Evolutionary conservation across 1,140 invertebrate species (phyloP).

Genomic region (Plectus sambesii): DNA sequence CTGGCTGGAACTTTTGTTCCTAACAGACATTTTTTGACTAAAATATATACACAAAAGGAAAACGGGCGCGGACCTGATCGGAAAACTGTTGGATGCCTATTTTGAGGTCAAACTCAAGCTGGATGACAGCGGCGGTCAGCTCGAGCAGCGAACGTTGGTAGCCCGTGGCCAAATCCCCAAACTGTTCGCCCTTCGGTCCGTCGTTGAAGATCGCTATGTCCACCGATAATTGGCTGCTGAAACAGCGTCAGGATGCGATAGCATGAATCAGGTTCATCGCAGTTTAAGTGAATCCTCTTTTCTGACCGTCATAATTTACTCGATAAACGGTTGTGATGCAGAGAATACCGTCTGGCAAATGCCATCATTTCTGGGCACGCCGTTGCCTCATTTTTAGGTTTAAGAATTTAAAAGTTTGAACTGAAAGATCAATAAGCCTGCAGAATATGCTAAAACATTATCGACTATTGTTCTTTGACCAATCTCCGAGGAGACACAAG

Average conservation of each 20-base stretch:
- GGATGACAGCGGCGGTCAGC: conserved; percentile 61
- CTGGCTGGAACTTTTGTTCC: too few species aligned
- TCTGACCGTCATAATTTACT: neutral
- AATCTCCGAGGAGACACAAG: too few species aligned
- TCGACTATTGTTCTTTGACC: too few species aligned
- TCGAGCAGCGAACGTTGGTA: conserved; percentile 64
- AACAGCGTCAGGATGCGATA: conserved; percentile 10
- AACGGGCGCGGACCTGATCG: conserved; percentile 10
- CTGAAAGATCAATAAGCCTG: too few species aligned
- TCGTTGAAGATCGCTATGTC: conserved; percentile 73
- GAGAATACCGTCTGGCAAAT: conserved; percentile 11
- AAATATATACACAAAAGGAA: too few species aligned
- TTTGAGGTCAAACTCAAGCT: conserved; percentile 61
- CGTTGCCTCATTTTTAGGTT: too few species aligned
- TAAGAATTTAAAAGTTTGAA: too few species aligned
- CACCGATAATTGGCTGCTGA: conserved; percentile 60
- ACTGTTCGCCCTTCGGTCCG: conserved; percentile 29
- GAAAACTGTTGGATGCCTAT: conserved; percentile 31
- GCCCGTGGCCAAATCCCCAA: conserved; percentile 49
- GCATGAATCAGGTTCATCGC: neutral
- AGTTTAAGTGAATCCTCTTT: conserved; percentile 9
- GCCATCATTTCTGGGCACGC: too few species aligned
- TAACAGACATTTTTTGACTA: too few species aligned
- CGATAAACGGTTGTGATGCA: conserved; percentile 4
- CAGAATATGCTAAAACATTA: too few species aligned